phyloP scores from a whole-genome alignment of 2,113 vertebrate species.

The Poecilia latipinna region DNA sequence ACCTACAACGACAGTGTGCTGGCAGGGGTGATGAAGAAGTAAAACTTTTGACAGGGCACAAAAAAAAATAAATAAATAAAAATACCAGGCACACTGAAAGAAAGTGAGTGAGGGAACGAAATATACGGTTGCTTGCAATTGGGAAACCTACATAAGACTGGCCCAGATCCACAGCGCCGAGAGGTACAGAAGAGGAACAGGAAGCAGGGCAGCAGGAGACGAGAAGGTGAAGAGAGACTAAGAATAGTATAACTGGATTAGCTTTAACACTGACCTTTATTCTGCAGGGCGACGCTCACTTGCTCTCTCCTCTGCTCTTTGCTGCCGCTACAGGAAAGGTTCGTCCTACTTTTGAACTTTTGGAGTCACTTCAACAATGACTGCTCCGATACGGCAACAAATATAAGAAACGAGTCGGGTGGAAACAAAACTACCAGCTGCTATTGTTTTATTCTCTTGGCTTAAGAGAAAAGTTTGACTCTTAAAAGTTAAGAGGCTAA shows the following conservation, averaged over 20 bases:
- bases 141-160: slow-evolving; percentile 40
- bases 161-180: slow-evolving; percentile 40
- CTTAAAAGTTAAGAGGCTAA: too few relatives aligned
- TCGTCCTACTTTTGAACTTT: slow-evolving; percentile 45
- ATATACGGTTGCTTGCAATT: background rate
- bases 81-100: background rate
- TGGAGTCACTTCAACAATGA: slow-evolving; percentile 9
- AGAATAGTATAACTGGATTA: slow-evolving; percentile 73
- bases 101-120: background rate
- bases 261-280: slow-evolving; percentile 61
- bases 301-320: slow-evolving; percentile 33
- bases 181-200: slow-evolving; percentile 23
- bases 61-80: slow-evolving; percentile 1
- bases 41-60: slow-evolving; percentile 37
- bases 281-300: slow-evolving; percentile 35
- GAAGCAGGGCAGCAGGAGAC: slow-evolving; percentile 34
- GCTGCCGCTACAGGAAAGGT: slow-evolving; percentile 28
- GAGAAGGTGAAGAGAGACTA: slow-evolving; percentile 57
- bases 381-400: background rate
- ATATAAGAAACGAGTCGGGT: background rate
- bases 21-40: slow-evolving; percentile 31
- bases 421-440: background rate
- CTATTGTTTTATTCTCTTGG: too few relatives aligned
- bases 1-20: slow-evolving; percentile 50
- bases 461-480: too few relatives aligned